Conservation (phyloP, 2,888 invertebrate genomes). For the Alloscopus bannaensis region DNA sequence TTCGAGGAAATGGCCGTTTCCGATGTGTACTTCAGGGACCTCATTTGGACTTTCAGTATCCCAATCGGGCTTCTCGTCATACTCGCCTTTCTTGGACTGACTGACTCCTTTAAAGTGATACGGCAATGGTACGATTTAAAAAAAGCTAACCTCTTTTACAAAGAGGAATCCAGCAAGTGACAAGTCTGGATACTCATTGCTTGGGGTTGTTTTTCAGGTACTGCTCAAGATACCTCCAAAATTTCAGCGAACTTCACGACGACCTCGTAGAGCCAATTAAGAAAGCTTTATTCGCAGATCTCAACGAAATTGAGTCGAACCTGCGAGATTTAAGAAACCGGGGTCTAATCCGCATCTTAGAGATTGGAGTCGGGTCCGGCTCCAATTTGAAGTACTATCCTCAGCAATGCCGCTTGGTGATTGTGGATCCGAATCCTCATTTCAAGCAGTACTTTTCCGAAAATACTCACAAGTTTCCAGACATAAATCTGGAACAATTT, state of each 20-base stretch:
- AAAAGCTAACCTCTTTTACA: neutral
- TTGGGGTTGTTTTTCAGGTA: constrained; percentile 50
- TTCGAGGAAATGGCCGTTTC: constrained; percentile 61
- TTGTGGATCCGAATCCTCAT: constrained; percentile 69
- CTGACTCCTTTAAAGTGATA: constrained; percentile 61
- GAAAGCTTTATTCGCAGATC: constrained; percentile 66
- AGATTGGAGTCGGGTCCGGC: constrained; percentile 71
- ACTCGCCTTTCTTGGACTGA: constrained; percentile 60
- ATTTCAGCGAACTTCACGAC: constrained; percentile 61
- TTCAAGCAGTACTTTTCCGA: constrained; percentile 68
- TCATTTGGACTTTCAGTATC: constrained; percentile 66
- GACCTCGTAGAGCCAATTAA: constrained; percentile 62
- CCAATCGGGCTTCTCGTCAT: constrained; percentile 50
- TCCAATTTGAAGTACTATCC: constrained; percentile 70
- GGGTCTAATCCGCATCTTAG: constrained; percentile 68
- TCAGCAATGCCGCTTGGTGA: constrained; percentile 68
- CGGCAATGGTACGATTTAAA: constrained; percentile 66
- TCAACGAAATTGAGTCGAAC: constrained; percentile 66
- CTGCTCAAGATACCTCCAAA: constrained; percentile 58
- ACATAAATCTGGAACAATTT: constrained; percentile 70
- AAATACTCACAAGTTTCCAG: constrained; percentile 67
- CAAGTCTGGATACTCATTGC: neutral
- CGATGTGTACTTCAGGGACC: constrained; percentile 69
- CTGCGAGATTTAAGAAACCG: constrained; percentile 68
- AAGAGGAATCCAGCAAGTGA: neutral